Evolutionary conservation across 2,113 vertebrate genomes (phyloP), one percentile per base, ranked within the genome.

Genomic region (Oxygymnocypris stewartii): DNA sequence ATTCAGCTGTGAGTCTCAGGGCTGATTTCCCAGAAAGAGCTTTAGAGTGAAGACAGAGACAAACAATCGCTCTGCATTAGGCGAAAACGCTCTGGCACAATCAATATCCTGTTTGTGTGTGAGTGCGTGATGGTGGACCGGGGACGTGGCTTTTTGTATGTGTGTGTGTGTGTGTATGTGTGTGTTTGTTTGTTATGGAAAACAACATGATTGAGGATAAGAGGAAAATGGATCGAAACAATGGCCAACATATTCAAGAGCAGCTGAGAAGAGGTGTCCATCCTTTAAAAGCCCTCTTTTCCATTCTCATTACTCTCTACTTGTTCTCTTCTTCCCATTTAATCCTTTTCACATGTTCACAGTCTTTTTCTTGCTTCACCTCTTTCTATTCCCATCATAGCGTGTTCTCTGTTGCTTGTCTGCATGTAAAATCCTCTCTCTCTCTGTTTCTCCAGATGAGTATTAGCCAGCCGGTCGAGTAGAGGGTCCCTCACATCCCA

Each of bases 391-490:
- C 35, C 77, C 49, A 80, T 44, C 23, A 47, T 67, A 81, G 59
- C 28, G 85, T 85, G 8, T 49, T 47, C 47, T 57, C 75, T 80
- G 23, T 69, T 23, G 79, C 81, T 73, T 28, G 14, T 61, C 63
- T 69, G 73, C 87, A 61, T 20, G 47, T 73, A 78, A 81, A 76
- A 63, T 81, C 37, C 59, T 59, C 59, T 82, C 42, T 82, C 77
- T 47, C 23, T 85, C 85, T 69, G 71, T 71, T 84, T 91, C 80
- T 80, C 88, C 93, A 95, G 94, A 95, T 95, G 94, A 92, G 88
- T 90, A 89, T 89, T 88, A 91, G 93, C 90, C 84, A 84, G 90
- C 90, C 91, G 87, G 63, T 90, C 91, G 92, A 93, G 91, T 69
- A 83, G 90, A 92, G 91, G 93, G 93, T 74, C 87, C 88, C 1